Conservation (phyloP, 2,888 invertebrate species). For the Odontothrips loti region DNA sequence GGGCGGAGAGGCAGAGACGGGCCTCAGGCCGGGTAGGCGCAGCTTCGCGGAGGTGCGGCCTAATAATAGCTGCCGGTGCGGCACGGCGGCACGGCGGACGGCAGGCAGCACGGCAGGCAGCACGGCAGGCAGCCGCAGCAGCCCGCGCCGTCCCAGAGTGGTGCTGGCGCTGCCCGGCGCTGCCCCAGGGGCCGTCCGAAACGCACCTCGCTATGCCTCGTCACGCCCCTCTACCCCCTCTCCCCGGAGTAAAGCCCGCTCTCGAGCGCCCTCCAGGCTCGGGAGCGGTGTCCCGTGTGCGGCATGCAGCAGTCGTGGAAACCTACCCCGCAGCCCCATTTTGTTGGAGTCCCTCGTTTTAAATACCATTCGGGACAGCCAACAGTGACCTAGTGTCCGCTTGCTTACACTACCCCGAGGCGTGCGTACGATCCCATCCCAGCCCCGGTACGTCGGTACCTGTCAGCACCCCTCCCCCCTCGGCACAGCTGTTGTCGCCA, state of each 20-base stretch:
- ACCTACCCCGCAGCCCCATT: no score
- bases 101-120: neutral
- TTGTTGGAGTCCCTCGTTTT: no score
- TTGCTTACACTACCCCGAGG: no score
- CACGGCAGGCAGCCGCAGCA: neutral
- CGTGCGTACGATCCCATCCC: no score
- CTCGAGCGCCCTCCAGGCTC: no score
- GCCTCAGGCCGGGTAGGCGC: neutral
- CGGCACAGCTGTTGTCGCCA: no score
- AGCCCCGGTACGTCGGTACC: no score
- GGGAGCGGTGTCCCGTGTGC: no score
- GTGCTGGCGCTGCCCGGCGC: neutral
- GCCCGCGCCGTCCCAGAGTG: slow-evolving; percentile 2
- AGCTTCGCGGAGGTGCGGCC: neutral
- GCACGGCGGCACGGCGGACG: neutral
- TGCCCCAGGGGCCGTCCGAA: neutral
- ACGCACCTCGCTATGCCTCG: neutral
- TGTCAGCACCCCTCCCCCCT: no score
- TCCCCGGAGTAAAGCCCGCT: neutral
- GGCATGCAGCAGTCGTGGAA: no score
- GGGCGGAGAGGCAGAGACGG: neutral
- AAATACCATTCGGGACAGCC: no score
- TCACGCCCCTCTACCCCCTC: neutral
- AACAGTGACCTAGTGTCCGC: no score
- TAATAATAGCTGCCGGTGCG: neutral